Conservation (phyloP, 2,888 invertebrate species). For the Athrips mouffetella region DNA sequence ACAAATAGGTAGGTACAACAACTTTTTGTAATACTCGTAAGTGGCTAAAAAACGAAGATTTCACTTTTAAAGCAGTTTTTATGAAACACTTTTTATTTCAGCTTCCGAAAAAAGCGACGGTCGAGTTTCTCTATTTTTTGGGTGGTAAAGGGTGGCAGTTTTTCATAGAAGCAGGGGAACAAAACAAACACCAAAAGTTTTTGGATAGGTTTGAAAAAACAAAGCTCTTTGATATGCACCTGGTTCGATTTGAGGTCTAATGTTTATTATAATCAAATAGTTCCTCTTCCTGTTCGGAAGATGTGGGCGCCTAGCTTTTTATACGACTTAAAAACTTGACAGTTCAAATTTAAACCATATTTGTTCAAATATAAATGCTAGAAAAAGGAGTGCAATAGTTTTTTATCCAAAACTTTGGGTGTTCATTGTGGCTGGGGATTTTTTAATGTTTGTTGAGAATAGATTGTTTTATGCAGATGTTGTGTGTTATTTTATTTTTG, state of each 20-base stretch:
- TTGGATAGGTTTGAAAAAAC: constrained; percentile 50
- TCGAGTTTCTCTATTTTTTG: constrained; percentile 34
- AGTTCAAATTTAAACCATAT: constrained; percentile 32
- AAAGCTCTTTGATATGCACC: constrained; percentile 53
- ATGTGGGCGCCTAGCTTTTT: constrained; percentile 63
- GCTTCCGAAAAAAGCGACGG: constrained; percentile 45
- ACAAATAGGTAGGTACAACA: constrained; percentile 1
- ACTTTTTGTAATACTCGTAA: constrained; percentile 22
- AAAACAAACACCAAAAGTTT: constrained; percentile 54
- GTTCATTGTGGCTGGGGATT: constrained; percentile 54
- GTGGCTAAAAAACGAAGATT: constrained; percentile 45
- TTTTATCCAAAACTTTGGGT: constrained; percentile 30
- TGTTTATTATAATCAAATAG: constrained; percentile 76
- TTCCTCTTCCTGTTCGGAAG: constrained; percentile 74
- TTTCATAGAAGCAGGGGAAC: constrained; percentile 47
- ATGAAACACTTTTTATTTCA: constrained; percentile 39
- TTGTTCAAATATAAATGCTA: neutral
- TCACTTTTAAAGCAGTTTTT: constrained; percentile 56
- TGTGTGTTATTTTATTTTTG: constrained; percentile 31
- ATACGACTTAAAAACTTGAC: constrained; percentile 36
- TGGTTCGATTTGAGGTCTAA: constrained; percentile 60
- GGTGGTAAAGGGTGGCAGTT: constrained; percentile 48
- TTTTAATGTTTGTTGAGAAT: constrained; percentile 52
- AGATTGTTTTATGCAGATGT: constrained; percentile 65
- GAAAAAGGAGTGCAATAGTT: constrained; percentile 2